Evolutionary conservation across 2,113 vertebrate species (phyloP), one percentile per base, ranked within the genome.

Genomic region (Poicephalus meyeri): DNA sequence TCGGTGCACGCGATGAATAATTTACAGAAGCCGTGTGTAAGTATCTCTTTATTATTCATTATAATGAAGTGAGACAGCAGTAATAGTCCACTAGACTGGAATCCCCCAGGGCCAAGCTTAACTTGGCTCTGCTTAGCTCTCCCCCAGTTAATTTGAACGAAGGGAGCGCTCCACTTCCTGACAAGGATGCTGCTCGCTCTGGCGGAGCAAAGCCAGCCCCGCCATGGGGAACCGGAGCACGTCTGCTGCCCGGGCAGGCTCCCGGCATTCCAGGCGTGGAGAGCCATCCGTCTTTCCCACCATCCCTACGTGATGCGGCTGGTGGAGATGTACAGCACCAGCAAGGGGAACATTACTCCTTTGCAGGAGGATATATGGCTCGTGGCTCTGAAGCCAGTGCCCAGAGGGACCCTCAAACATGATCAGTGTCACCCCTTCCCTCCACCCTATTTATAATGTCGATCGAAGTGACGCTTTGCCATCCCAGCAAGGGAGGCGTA

Each of bases 11-110:
- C 84, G 82, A 98, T 98, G 97, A 98, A 98, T 98, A 98, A 98
- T 98, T 98, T 98, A 98, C 96, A 85, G 95, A 96, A 98, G 97
- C 95, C 77, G 89, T 93, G 89, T 97, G 97, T 97, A 98, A 98
- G 97, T 98, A 97, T 98, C 97, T 98, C 97, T 98, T 98, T 98
- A 98, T 98, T 98, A 98, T 98, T 98, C 97, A 98, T 98, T 97
- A 97, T 97, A 98, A 98, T 98, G 98, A 98, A 98, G 97, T 96
- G 93, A 98, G 98, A 97, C 97, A 97, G 97, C 95, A 97, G 97
- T 98, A 97, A 98, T 98, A 98, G 97, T 98, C 98, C 93, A 95
- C 96, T 97, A 96, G 93, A 97, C 97, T 94, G 94, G 95, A 98
- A 98, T 98, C 96, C 98, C 97, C 86, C 61, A 94, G 93, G 97